Percentiles rank a stretch among this genome's conserved stretches.
These are phyloP conservation scores for Epinephelus awoara DNA, from an alignment of 2,797 vertebrate genomes.

Conservation along the genomic window DNA sequence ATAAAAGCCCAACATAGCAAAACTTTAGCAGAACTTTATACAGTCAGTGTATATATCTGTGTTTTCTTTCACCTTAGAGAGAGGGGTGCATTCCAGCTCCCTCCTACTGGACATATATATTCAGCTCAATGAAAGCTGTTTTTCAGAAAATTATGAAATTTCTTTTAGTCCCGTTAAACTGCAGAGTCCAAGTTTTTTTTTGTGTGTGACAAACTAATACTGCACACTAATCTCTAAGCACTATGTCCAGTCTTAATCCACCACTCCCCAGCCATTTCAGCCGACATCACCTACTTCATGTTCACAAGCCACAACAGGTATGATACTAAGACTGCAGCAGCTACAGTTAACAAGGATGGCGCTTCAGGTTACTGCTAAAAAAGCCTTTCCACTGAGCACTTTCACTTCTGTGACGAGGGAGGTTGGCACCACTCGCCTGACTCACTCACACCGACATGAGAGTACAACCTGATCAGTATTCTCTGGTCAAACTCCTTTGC, in stretches of 20 bases:
- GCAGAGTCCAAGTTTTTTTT: background rate
- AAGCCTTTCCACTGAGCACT: constrained; percentile 6
- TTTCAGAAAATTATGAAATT: background rate
- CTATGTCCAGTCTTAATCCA: constrained; percentile 1
- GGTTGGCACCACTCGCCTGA: constrained; percentile 21
- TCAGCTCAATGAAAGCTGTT: background rate
- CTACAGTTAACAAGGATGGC: constrained; percentile 18
- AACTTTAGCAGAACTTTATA: no score
- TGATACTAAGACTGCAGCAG: constrained; percentile 6
- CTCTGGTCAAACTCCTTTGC: constrained; percentile 43
- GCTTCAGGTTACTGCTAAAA: constrained; percentile 30
- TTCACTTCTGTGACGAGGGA: constrained; percentile 22
- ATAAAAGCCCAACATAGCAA: no score
- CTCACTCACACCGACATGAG: constrained; percentile 35
- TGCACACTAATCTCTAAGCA: constrained; percentile 17
- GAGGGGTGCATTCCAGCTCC: no score
- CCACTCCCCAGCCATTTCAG: constrained; percentile 1
- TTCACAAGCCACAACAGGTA: constrained; percentile 13
- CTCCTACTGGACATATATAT: background rate
- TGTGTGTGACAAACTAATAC: constrained; percentile 4
- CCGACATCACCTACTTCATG: background rate
- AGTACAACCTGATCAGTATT: constrained; percentile 53
- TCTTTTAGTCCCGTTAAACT: background rate
- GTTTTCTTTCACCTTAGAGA: no score
- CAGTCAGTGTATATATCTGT: no score